Evolutionary conservation across 2,888 invertebrate genomes (phyloP), one percentile per base, ranked within the genome.

Genomic region (Marronus borbonicus): DNA sequence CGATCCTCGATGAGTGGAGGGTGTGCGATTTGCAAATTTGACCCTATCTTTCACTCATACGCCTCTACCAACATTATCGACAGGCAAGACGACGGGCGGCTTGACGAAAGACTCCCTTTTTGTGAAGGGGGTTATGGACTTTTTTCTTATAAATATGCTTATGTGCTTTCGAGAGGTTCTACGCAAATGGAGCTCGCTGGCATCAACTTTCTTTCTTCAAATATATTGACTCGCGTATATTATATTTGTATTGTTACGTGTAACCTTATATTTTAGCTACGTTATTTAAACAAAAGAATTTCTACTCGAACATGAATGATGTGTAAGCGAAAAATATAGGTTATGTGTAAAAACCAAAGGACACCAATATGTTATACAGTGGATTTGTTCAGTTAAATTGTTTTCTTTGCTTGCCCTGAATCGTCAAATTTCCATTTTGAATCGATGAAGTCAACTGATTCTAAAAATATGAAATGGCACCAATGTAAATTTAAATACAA

Each of bases 1-100:
- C 78, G 70, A 80, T 68, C 50, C 68, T 68, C 68, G 49, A 68
- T 50, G 68, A 68, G 49, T 68, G 50, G 49, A 68, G 68, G 68
- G 68, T 68, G 50, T 28, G 28, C 50, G 68, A 58, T 72, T 72
- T 72, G 36, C 72, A 58, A 72, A 72, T 72, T 72, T 58, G 39
- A 72, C 31, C 72, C 36, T 58, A 72, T 72, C 58, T 39, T 58
- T 72, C 72, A 72, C 72, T 72, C 58, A 58, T 72, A 58, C 58
- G 72, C 55, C 36, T 58, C 58, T 58, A 36, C 55, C 58, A 72
- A 72, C 72, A 72, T 72, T 72, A 72, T 72, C 72, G 58, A 58
- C 72, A 72, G 72, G 31, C 55, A 58, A 36, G 72, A 68, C 68
- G 49, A 50, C 49, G 50, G 24, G 50, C 24, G 49, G 28, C 68